A percentile compares a stretch with the other conserved stretches of the same genome.
Conservation (phyloP, 1,140 invertebrate genomes). For the Lysiphlebus fabarum region DNA sequence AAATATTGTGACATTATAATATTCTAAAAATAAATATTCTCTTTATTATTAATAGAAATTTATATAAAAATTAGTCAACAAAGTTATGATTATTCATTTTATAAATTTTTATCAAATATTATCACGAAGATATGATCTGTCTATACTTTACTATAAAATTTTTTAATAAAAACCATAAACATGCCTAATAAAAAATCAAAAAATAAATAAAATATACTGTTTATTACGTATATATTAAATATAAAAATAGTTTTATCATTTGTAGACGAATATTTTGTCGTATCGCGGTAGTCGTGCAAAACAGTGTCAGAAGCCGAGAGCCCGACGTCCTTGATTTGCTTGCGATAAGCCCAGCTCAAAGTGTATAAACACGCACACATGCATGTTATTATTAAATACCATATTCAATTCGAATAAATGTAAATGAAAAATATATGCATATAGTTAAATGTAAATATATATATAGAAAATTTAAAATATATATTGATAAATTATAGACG, state of each 20-base stretch:
- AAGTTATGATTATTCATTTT: too few species aligned
- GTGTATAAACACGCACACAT: slow-evolving; percentile 6
- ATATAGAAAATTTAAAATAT: too few species aligned
- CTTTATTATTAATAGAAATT: too few species aligned
- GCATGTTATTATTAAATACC: neutral
- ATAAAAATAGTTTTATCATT: neutral
- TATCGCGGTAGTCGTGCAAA: slow-evolving; percentile 1
- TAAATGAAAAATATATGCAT: too few species aligned
- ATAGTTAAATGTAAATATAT: too few species aligned
- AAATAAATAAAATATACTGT: neutral
- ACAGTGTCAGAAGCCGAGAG: slow-evolving; percentile 5
- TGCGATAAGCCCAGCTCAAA: slow-evolving; percentile 11
- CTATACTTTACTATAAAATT: neutral
- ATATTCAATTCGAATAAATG: too few species aligned
- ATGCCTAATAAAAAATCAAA: neutral
- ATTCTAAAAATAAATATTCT: too few species aligned
- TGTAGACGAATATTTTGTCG: neutral
- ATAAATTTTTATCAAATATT: too few species aligned
- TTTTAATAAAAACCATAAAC: too few species aligned
- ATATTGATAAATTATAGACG: too few species aligned
- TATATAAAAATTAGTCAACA: too few species aligned
- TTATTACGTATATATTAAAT: neutral
- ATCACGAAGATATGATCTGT: neutral
- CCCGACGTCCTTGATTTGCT: slow-evolving; percentile 12
- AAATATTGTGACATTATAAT: too few species aligned